Percentiles rank a stretch among this genome's conserved stretches.
Conservation (phyloP, 2,113 vertebrate species). For the Notechis scutatus region DNA sequence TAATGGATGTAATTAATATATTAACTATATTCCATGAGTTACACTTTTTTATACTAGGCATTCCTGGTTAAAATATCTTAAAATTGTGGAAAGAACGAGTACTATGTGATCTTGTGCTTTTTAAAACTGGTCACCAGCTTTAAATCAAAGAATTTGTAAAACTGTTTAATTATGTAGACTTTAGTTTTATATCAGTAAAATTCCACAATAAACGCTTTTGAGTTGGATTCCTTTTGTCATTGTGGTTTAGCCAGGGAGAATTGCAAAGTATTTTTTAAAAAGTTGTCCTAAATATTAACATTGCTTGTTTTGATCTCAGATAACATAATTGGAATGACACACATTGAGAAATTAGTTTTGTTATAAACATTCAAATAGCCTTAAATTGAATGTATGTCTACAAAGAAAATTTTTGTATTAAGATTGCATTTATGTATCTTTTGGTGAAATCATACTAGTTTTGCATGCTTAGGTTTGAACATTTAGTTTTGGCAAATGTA, state of each 20-base stretch:
- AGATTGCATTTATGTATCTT: not conserved
- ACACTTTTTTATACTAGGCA: slow-evolving; percentile 51
- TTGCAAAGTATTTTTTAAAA: not conserved
- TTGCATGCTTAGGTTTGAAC: not conserved
- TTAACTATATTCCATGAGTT: slow-evolving; percentile 52
- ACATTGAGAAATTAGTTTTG: not conserved
- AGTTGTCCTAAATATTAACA: not conserved
- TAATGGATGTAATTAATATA: slow-evolving; percentile 46
- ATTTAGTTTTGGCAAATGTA: not conserved
- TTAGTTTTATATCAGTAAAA: slow-evolving; percentile 58
- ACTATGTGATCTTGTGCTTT: slow-evolving; percentile 58
- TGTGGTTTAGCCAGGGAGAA: not conserved
- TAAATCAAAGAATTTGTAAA: slow-evolving; percentile 71
- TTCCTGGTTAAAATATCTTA: slow-evolving; percentile 59
- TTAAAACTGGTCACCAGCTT: slow-evolving; percentile 55
- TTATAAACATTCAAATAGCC: not conserved
- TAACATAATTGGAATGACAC: not conserved
- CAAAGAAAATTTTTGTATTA: not conserved
- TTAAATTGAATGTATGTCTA: not conserved
- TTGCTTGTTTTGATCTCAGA: not conserved
- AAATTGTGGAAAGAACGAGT: slow-evolving; percentile 67
- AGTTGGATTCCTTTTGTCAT: not conserved
- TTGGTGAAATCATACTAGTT: not conserved
- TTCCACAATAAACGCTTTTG: slow-evolving; percentile 20
- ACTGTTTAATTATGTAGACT: slow-evolving; percentile 67